phyloP scores from a whole-genome alignment of 2,888 invertebrate genomes.

The Erebia ligea region DNA sequence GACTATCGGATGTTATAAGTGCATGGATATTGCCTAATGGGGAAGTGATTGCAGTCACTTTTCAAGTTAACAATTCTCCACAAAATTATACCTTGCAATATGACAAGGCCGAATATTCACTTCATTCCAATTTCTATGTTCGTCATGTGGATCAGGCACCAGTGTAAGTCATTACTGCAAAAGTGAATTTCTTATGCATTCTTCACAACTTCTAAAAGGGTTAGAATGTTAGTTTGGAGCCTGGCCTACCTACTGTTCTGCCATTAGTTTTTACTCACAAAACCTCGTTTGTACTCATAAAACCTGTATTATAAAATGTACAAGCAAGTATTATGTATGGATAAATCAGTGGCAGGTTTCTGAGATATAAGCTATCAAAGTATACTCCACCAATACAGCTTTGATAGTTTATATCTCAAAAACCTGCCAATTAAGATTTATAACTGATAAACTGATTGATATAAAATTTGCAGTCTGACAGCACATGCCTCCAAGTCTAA shows the following conservation, averaged over 20 bases:
- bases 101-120: slow-evolving; percentile 57
- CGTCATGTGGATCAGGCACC: slow-evolving; percentile 93
- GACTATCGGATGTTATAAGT: slow-evolving; percentile 90
- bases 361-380: too few species aligned
- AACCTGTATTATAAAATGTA: not conserved
- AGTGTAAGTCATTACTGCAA: slow-evolving; percentile 69
- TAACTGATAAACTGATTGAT: too few species aligned
- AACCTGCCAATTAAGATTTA: too few species aligned
- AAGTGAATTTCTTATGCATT: not conserved
- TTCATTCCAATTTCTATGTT: slow-evolving; percentile 91
- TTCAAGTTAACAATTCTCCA: slow-evolving; percentile 70
- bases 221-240: too few species aligned
- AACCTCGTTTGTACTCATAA: too few species aligned
- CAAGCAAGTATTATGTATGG: not conserved
- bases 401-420: too few species aligned
- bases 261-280: too few species aligned
- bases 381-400: too few species aligned
- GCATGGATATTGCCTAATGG: slow-evolving; percentile 91
- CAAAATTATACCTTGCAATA: slow-evolving; percentile 43
- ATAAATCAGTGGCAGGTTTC: too few species aligned
- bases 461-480: too few species aligned
- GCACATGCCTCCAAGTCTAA: too few species aligned
- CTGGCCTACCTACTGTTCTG: too few species aligned
- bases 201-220: not conserved
- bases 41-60: slow-evolving; percentile 88